Evolutionary conservation across 2,888 invertebrate species (phyloP), one percentile per base, ranked within the genome.

Genomic region (Pyrochroa serraticornis): DNA sequence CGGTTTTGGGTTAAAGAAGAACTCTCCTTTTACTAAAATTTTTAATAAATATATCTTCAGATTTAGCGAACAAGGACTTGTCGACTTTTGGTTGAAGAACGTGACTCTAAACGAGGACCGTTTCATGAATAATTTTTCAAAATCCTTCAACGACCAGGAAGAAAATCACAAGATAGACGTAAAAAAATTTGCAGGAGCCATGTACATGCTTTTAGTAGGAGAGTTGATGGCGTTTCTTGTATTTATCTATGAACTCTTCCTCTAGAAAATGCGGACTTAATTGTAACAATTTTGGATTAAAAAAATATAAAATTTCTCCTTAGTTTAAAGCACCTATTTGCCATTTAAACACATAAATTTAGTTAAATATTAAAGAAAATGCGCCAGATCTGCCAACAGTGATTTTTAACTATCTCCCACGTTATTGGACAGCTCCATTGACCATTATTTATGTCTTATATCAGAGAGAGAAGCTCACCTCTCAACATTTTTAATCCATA

Each of bases 11-110:
- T 31, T 43, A 1, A 43, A 31, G 7, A 43, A 43, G 33, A 2
- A 32, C 33, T 43, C 43, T 13, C 43, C 32, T 8, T 43, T 32
- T 43, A 43, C 43, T 8, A 8, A 33, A 9, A 43, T 43, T 31
- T 43, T 43, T 31, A 12, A 43, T 7, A 8, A 43, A 2, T 43
- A 43, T 32, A 8, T 8, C 8, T 43, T 33, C 8, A 31, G 12
- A 31, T 43, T 43, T 32, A 43, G 8, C 5, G 43, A 43, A 9
- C 10, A 43, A 33, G 43, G 43, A 13, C 33, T 43, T 13, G n/a
- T 43, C 8, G 8, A 8, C 12, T 43, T 32, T 43, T 43, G 43
- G 32, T 43, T 43, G 6, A 7, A 13, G 8, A 43, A 43, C 33
- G 33, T 13, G 13, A 43, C 43, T 12, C 9, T n/a, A 5, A 10